Conservation (phyloP, 2,797 vertebrate species). For the Pogoniulus pusillus region DNA sequence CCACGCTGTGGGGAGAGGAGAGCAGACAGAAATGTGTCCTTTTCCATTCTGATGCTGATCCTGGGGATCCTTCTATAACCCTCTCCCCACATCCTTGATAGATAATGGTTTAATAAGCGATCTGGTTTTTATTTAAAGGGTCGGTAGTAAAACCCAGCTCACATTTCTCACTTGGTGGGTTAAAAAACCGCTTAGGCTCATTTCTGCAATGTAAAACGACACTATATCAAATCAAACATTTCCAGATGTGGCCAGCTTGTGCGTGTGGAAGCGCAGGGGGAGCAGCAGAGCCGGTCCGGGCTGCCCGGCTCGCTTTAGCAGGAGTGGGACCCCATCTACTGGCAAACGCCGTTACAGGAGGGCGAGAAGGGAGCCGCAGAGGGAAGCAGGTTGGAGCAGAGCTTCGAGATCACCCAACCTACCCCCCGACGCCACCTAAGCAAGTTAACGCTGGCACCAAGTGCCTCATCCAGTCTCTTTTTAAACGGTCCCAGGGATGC, state of each 20-base stretch:
- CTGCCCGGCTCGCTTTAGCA: constrained; percentile 42
- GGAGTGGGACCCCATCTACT: constrained; percentile 89
- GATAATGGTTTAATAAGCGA: constrained; percentile 91
- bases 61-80: constrained; percentile 56
- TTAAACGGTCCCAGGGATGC: no score
- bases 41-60: constrained; percentile 51
- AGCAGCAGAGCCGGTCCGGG: neutral
- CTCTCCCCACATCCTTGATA: constrained; percentile 74
- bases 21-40: constrained; percentile 63
- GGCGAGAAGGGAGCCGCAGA: neutral
- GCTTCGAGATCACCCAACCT: no score
- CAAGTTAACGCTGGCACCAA: no score
- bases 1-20: neutral
- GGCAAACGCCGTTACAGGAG: constrained; percentile 59
- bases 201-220: constrained; percentile 99
- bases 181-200: constrained; percentile 91
- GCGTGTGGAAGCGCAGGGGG: constrained; percentile 16
- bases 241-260: constrained; percentile 94
- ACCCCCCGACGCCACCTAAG: no score
- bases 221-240: constrained; percentile 99
- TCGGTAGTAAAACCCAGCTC: constrained; percentile 91
- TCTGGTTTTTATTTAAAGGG: constrained; percentile 89
- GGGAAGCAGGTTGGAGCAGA: no score
- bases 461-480: no score
- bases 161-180: constrained; percentile 91